Evolutionary conservation across 2,113 vertebrate genomes (phyloP).

Genomic region (Lasiurus cinereus): DNA sequence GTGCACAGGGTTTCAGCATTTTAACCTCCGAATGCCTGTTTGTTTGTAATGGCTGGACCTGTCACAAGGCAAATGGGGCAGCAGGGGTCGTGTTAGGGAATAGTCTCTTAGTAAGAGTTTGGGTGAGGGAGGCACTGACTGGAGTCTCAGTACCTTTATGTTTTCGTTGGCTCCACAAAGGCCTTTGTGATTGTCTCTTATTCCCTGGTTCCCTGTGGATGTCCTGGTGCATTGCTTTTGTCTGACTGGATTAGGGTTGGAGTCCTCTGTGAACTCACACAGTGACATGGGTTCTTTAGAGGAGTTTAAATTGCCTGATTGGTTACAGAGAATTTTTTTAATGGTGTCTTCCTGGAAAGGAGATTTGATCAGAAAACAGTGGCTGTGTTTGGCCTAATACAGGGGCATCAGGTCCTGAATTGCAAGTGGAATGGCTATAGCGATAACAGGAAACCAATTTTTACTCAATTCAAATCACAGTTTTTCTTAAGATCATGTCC

Average conservation of each 20-base stretch:
- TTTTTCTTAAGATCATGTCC: not conserved
- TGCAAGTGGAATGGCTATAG: not conserved
- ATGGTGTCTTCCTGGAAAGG: slow-evolving; percentile 21
- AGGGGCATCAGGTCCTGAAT: not conserved
- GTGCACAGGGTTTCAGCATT: not conserved
- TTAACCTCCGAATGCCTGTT: not conserved
- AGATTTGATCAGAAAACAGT: slow-evolving; percentile 61
- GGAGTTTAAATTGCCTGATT: not conserved
- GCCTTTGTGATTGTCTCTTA: not conserved
- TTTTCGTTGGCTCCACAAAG: not conserved
- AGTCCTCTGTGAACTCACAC: not conserved
- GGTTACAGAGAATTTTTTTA: slow-evolving; percentile 39
- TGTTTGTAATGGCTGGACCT: not conserved
- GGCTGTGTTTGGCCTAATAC: not conserved
- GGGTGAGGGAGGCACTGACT: not conserved
- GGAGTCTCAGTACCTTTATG: not conserved
- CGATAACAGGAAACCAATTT: slow-evolving; percentile 63
- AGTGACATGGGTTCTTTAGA: not conserved
- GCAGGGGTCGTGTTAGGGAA: not conserved
- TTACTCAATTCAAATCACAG: slow-evolving; percentile 17
- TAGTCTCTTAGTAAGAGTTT: not conserved
- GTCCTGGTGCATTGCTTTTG: not conserved
- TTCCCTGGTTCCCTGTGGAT: too few species aligned
- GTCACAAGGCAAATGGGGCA: not conserved
- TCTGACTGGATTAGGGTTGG: not conserved